Evolutionary conservation across 2,797 vertebrate genomes (phyloP).

Genomic region (Gambusia yucatana): DNA sequence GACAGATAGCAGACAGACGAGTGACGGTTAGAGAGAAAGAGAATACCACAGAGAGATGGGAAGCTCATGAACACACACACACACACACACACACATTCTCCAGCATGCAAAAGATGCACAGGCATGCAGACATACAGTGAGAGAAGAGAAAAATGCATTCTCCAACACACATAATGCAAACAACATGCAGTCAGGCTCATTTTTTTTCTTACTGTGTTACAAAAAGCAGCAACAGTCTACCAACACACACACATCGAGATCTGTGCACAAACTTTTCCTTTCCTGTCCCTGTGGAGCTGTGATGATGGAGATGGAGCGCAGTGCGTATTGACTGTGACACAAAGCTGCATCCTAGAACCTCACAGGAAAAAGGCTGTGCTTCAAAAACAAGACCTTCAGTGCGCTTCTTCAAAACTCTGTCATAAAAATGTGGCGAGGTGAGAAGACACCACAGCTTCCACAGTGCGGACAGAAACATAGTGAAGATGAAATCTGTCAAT

Average conservation of each 20-base stretch:
- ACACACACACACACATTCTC: slow-evolving; percentile 15
- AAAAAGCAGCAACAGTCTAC: slow-evolving; percentile 32
- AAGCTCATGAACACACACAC: slow-evolving; percentile 14
- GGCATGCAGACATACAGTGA: slow-evolving; percentile 9
- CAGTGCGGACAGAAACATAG: slow-evolving; percentile 1
- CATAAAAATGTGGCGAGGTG: slow-evolving; percentile 26
- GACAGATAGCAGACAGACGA: slow-evolving; percentile 76
- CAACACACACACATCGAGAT: slow-evolving; percentile 21
- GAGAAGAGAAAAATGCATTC: slow-evolving; percentile 10
- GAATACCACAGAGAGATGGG: slow-evolving; percentile 59
- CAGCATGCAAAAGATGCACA: slow-evolving; percentile 31
- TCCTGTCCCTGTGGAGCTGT: slow-evolving; percentile 55
- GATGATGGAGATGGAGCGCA: slow-evolving; percentile 70
- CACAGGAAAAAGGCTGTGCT: slow-evolving; percentile 51
- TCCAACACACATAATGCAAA: slow-evolving; percentile 10
- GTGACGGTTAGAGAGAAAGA: slow-evolving; percentile 62
- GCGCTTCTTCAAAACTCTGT: slow-evolving; percentile 28
- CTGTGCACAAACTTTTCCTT: slow-evolving; percentile 34
- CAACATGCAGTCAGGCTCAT: slow-evolving; percentile 5
- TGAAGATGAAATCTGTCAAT: slow-evolving; percentile 36
- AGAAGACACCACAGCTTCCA: slow-evolving; percentile 22
- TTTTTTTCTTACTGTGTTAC: slow-evolving; percentile 33
- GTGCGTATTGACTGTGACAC: slow-evolving; percentile 68
- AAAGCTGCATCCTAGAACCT: slow-evolving; percentile 65
- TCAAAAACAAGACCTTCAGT: slow-evolving; percentile 55